A percentile compares a stretch with the other conserved stretches of the same genome.
Conservation (phyloP, 1,140 invertebrate genomes). For the Pemphigus obesinymphae region DNA sequence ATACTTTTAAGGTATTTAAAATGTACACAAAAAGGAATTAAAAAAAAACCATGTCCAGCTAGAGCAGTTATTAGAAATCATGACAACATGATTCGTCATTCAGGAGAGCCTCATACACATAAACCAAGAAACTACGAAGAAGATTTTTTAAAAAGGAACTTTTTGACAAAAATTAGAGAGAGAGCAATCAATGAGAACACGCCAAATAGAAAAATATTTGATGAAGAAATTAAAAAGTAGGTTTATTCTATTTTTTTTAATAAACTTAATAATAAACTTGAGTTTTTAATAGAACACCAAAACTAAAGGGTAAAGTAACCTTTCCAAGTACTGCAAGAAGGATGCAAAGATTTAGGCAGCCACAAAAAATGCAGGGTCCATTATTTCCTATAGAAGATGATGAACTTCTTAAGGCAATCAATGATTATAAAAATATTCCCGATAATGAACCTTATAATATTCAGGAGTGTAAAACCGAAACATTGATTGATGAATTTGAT, state of each 20-base stretch:
- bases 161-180: slow-evolving; percentile 33
- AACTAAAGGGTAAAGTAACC: slow-evolving; percentile 13
- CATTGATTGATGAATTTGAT: background rate
- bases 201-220: slow-evolving; percentile 34
- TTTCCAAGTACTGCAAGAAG: slow-evolving; percentile 37
- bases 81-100: slow-evolving; percentile 34
- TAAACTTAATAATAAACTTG: background rate
- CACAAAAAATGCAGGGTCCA: slow-evolving; percentile 38
- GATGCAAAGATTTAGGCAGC: slow-evolving; percentile 29
- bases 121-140: slow-evolving; percentile 37
- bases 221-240: slow-evolving; percentile 40
- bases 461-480: background rate
- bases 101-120: slow-evolving; percentile 27
- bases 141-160: slow-evolving; percentile 28
- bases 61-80: slow-evolving; percentile 35
- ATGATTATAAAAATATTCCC: slow-evolving; percentile 29
- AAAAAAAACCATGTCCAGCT: slow-evolving; percentile 37
- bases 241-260: background rate
- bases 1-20: slow-evolving; percentile 20
- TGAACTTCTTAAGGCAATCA: slow-evolving; percentile 26
- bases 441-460: background rate
- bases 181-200: slow-evolving; percentile 26
- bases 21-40: slow-evolving; percentile 36
- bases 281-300: slow-evolving; percentile 24
- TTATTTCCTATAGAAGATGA: slow-evolving; percentile 31